Evolutionary conservation across 2,888 invertebrate genomes (phyloP), one percentile per base, ranked within the genome.

Genomic region (Axea sp.): DNA sequence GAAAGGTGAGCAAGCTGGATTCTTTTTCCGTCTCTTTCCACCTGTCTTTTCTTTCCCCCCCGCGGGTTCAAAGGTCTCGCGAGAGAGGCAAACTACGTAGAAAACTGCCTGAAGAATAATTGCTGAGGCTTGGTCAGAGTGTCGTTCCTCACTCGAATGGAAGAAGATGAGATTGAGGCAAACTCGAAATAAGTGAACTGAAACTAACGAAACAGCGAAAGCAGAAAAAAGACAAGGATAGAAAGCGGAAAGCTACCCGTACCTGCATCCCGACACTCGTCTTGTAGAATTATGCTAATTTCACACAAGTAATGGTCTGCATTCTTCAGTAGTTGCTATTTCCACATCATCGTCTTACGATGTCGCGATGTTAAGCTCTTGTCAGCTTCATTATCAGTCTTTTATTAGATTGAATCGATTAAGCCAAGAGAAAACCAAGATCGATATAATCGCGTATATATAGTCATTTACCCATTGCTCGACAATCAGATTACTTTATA

Each of bases 61-160:
- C 33, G 37, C 41, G 60, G 57, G 45, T 31, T 49, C 60, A 72
- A 64, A 69, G 64, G 64, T 49, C 43, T 65, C 55, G 41, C 65
- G 73, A 75, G 65, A 79, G 77, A 79, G 68, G 76, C 78, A 71
- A 82, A 80, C 80, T 79, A 81, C 83, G 81, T 78, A 80, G 81
- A 83, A 83, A 84, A 83, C 79, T 78, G 81, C 78, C 79, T 76
- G 78, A 77, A 83, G 79, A 82, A 83, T 84, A 84, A 84, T 84
- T 84, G 83, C 82, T 73, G 77, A 78, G 77, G 77, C 77, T 72
- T 60, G 76, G 71, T 57, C 53, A 57, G 69, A 73, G 60, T 65
- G 47, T 24, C 31, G 62, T 41, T 28, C 17, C 49, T 67, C 71
- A 59, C 39, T 68, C 41, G 62, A 65, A 64, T 55, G 53, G 41